Evolutionary conservation across 35 echinoderm and acorn worm genomes (phyloP).

Genomic region (Hemicentrotus pulcherrimus): DNA sequence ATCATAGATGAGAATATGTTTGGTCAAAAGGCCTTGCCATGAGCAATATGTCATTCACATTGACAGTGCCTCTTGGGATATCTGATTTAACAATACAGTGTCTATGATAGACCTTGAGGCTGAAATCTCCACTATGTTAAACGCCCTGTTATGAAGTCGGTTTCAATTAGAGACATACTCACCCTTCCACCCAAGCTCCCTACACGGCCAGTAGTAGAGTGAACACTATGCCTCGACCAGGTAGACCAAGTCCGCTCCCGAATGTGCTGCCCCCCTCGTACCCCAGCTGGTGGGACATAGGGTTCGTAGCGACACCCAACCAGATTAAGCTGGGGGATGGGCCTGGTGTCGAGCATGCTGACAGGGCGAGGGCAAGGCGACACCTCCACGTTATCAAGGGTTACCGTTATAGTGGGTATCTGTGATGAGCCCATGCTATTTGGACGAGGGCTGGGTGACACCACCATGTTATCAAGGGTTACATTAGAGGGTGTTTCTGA

Average conservation of each 20-base stretch:
- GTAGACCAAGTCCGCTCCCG: constrained; percentile 27
- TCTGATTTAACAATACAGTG: no score
- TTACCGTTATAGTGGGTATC: not conserved
- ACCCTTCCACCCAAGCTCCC: constrained; percentile 24
- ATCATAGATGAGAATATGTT: no score
- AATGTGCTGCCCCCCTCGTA: constrained; percentile 23
- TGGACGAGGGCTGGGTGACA: not conserved
- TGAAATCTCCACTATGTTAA: no score
- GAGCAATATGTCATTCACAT: no score
- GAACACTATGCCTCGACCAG: constrained; percentile 3
- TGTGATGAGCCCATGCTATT: not conserved
- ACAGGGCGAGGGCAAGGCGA: not conserved
- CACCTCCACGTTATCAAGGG: not conserved
- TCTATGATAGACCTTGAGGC: no score
- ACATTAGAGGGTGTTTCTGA: not conserved
- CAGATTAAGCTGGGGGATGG: constrained; percentile 40
- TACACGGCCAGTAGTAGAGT: not conserved
- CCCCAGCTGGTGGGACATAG: not conserved
- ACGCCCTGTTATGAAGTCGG: not conserved
- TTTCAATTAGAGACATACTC: not conserved
- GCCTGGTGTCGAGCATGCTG: not conserved
- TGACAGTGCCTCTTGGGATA: no score
- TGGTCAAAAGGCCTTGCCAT: no score
- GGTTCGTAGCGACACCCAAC: constrained; percentile 45
- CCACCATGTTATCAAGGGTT: not conserved